Evolutionary conservation across 2,888 invertebrate genomes (phyloP), one percentile per base, ranked within the genome.

Genomic region (Erannis defoliaria): DNA sequence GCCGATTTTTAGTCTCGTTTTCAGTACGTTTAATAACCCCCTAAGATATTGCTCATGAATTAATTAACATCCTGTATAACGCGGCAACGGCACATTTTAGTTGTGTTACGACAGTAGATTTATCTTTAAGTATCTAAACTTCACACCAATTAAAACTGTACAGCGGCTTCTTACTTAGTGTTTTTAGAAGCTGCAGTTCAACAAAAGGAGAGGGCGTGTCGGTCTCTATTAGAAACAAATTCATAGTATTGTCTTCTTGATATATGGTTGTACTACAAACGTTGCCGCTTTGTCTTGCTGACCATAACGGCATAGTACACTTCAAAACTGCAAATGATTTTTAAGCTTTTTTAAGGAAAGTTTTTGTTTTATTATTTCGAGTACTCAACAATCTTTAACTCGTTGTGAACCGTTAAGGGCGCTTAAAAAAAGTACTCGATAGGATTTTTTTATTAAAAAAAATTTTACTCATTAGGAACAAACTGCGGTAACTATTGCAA

Each of bases 211-310:
- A 67, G 66, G 84, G 83, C 82, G 85, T 84, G 79, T 54, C 33
- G 69, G 62, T 70, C 81, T 82, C 82, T 23, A 86, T 88, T 86
- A 86, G 76, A 79, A 86, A 82, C 85, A 76, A 86, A 86, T 86
- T 55, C 77, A 66, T 75, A 70, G 70, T 12, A 80, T 86, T 86
- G 82, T 86, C 69, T 56, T 33, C 61, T 65, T 66, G 61, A 70
- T 62, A 70, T 62, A 59, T 59, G 40, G 40, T 49, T 40, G 19
- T 10, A 14, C 40, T 38, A 29, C 35, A 33, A 35, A 61, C 50
- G 35, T 18, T 33, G 40, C 29, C 42, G n/a, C 18, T 16, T 5
- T 42, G 23, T 63, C 54, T 54, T 2, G 38, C 16, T 58, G 51
- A 38, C 58, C 46, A 23, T 37, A 0, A n/a, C 10, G 1, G 12